Base-by-base conservation (phyloP, 2,888 invertebrate genomes). In the Geotrupes spiniger region DNA sequence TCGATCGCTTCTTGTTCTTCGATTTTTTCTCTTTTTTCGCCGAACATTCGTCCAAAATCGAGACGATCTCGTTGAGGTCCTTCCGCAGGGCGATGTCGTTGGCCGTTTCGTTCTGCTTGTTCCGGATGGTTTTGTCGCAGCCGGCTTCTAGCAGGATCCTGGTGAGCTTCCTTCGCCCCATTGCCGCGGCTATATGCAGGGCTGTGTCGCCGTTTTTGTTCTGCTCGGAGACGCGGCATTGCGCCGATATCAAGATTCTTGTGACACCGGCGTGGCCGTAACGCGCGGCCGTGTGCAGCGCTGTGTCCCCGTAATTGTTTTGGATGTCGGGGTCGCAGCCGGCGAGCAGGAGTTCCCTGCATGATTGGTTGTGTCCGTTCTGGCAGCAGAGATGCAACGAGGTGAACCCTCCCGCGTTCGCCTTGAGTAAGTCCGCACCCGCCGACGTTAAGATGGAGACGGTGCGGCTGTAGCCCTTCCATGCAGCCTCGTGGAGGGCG, bases 261-360 rank as follows among this genome's bases (percentile, higher is more conserved):
- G 94, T 90, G 51, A 95, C 96, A 2, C 96, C 96, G 0, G 95
- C 95, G 74, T 97, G 97, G 0, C 96, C 96, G 71, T 97, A 96
- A 14, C 96, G 82, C 3, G 94, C 92, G 1, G 94, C 90, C 2
- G 96, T 96, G 73, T 97, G 96, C 16, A 97, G 78, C 0, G 96
- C 85, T 0, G 95, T 93, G 70, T 96, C 96, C 3, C 95, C 95
- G 70, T 95, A 96, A 75, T 93, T 94, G 69, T 96, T 96, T 72
- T 91, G 91, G 49, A 89, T 76, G 71, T 95, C 91, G 0, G 94
- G 87, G 70, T 88, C 85, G 51, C 91, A 90, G 0, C 90, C 92
- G 5, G 55, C 89, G 60, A 94, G 80, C 33, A 97, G 78, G 8
- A 97, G 76, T 66, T 94, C 92, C 43, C 95, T 74, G 63, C 92